Conservation (phyloP, 1,140 invertebrate species). For the Anagrus nilaparvatae region DNA sequence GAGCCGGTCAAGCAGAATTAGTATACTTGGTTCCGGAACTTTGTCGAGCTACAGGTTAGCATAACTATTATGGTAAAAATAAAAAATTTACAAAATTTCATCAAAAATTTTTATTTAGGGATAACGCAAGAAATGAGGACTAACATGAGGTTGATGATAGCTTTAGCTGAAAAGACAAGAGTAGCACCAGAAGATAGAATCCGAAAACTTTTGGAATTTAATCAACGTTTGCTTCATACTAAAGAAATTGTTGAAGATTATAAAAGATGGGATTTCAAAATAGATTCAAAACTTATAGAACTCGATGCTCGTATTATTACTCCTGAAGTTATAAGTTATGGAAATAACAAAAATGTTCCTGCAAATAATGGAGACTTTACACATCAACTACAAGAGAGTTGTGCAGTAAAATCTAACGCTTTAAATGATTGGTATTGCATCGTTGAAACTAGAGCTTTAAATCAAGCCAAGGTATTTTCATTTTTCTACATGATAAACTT, state of each 20-base stretch:
- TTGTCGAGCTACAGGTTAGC: constrained; percentile 55
- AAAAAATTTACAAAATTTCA: no score
- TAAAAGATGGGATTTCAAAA: constrained; percentile 49
- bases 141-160: constrained; percentile 52
- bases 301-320: constrained; percentile 48
- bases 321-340: constrained; percentile 46
- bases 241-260: constrained; percentile 47
- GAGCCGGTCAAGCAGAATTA: constrained; percentile 47
- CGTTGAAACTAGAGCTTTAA: no score
- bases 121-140: constrained; percentile 49
- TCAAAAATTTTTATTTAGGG: constrained; percentile 19
- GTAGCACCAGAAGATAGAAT: constrained; percentile 51
- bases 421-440: no score
- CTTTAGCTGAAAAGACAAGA: constrained; percentile 51
- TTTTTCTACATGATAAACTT: no score
- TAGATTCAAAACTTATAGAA: constrained; percentile 47
- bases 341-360: constrained; percentile 17
- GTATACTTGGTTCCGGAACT: constrained; percentile 65
- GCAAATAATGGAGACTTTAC: constrained; percentile 52
- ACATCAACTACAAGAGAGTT: constrained; percentile 41
- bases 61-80: no score
- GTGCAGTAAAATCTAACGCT: no score
- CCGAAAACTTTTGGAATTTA: constrained; percentile 50
- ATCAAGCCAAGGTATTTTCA: no score
- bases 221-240: constrained; percentile 42